Conservation (phyloP, 2,113 vertebrate species). For the Opisthocomus hoazin region DNA sequence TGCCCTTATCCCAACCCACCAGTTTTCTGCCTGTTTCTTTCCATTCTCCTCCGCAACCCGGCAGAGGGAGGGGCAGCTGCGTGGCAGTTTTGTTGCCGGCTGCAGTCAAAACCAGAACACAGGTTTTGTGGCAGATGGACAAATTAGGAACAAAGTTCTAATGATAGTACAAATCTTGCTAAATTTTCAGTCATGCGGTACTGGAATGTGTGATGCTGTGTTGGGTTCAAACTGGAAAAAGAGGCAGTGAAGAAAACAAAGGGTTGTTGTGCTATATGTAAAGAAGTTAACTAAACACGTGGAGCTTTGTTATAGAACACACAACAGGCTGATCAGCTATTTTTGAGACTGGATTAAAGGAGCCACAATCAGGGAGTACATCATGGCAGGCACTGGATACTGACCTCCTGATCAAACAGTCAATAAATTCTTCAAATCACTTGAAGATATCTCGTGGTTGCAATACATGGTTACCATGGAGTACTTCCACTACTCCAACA, state of each 20-base stretch:
- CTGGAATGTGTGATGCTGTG: not conserved
- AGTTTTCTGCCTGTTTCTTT: too few relatives aligned
- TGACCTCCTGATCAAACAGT: not conserved
- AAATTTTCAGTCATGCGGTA: not conserved
- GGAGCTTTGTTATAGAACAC: not conserved
- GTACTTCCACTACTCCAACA: not conserved
- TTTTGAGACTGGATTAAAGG: not conserved
- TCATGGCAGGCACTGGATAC: not conserved
- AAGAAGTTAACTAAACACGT: not conserved
- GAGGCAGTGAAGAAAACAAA: not conserved
- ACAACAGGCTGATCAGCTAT: not conserved
- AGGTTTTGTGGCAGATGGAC: not conserved
- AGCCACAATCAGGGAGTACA: not conserved
- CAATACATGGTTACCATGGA: rapidly evolving
- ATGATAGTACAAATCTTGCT: not conserved
- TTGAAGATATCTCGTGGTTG: not conserved
- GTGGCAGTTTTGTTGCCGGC: too few relatives aligned
- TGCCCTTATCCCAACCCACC: too few relatives aligned
- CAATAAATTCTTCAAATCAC: not conserved
- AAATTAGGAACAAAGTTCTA: not conserved
- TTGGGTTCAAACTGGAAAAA: not conserved
- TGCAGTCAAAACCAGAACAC: too few relatives aligned
- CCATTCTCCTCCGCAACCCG: too few relatives aligned
- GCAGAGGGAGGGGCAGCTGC: too few relatives aligned
- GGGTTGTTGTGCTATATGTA: not conserved